Evolutionary conservation across 1,140 invertebrate species (phyloP).

Genomic region (Brachionus calyciflorus): DNA sequence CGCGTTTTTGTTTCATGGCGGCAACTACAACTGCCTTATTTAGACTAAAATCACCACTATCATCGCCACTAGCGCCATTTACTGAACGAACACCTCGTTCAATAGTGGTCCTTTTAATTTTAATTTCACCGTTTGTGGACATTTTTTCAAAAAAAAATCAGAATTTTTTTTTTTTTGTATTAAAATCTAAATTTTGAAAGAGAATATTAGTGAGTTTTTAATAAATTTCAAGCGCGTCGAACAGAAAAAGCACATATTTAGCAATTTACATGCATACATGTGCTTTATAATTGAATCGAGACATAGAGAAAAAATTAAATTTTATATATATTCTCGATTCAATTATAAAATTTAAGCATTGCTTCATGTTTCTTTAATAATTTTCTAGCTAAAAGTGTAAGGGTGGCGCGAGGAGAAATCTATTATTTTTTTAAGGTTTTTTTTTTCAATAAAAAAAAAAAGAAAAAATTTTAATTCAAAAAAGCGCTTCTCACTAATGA

Average conservation of each 20-base stretch:
- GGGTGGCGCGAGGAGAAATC: conserved; percentile 20
- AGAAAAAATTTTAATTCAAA: too few species aligned
- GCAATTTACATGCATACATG: not conserved
- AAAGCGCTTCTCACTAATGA: too few species aligned
- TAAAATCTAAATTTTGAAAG: conserved; percentile 17
- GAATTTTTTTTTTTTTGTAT: not conserved
- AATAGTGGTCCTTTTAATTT: conserved; percentile 19
- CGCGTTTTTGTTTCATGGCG: conserved; percentile 28
- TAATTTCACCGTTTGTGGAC: not conserved
- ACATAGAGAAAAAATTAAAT: not conserved
- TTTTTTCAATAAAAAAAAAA: too few species aligned
- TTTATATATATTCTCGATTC: too few species aligned
- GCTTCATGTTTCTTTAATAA: too few species aligned
- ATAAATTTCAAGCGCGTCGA: not conserved
- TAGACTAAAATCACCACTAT: conserved; percentile 4
- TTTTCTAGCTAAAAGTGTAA: too few species aligned
- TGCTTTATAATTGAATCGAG: not conserved
- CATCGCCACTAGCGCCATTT: conserved; percentile 21
- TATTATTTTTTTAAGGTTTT: too few species aligned
- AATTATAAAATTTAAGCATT: too few species aligned
- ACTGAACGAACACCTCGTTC: conserved; percentile 17
- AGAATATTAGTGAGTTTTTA: not conserved
- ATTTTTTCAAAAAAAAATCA: not conserved
- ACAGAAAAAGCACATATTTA: not conserved
- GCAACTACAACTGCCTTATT: not conserved